Evolutionary conservation across 2,888 invertebrate species (phyloP), one percentile per base, ranked within the genome.

Genomic region (Mesorhabditis spiculigera): DNA sequence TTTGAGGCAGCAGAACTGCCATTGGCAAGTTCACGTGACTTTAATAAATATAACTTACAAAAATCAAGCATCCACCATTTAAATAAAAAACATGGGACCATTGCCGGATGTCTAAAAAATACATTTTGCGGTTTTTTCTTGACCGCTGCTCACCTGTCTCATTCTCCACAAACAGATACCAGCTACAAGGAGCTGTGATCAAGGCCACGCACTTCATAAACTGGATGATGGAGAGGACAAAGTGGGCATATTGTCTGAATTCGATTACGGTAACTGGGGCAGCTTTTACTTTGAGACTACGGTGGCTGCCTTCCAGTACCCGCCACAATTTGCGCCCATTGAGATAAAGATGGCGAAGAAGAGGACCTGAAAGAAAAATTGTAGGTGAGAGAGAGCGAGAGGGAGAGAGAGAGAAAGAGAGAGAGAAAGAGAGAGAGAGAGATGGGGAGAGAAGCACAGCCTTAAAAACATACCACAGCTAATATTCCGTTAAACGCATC

Each of bases 281-380:
- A 50, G n/a, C 58, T n/a, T 50, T 69, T 41, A 79, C 81, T 81
- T 71, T 64, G 81, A 74, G 5, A 79, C 77, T 58, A 83, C 72
- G 0, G 83, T 79, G 63, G 78, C 82, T 63, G 82, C 82, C 69
- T 83, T 83, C 69, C 82, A 83, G 73, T 82, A 83, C 13, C 82
- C 83, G 5, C 82, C 82, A 61, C 82, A 81, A 70, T 83, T 83
- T 8, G 79, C 75, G 4, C 81, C 80, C 71, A 81, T 75, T 43
- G 79, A 70, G 13, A 77, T 75, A 69, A 79, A 79, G 42, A 82
- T 78, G 45, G 78, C 69, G 10, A 77, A 76, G 73, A 78, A 78
- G 65, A 76, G 58, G n/a, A n/a, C 58, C 58, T 50, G 58, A 50
- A 50, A n/a, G 8, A 13, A 50, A 13, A 13, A 13, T 50, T 13